A percentile compares a stretch with the other conserved stretches of the same genome.
phyloP scores from a whole-genome alignment of 53 echinoderm and acorn worm species.

The Pentamera pediparva region DNA sequence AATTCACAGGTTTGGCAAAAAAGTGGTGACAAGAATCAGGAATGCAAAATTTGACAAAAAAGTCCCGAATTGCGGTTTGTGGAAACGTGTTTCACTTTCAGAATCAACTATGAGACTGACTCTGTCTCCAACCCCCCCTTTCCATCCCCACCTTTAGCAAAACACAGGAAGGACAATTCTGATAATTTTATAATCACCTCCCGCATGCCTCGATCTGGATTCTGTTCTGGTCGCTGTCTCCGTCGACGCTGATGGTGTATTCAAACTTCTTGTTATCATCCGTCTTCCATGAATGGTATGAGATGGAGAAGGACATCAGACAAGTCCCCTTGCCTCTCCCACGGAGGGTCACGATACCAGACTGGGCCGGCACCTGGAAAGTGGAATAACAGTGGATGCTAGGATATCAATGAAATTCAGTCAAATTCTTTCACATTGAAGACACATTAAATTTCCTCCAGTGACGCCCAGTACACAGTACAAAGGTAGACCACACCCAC shows the following conservation, averaged over 20 bases:
- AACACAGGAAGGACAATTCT: not conserved
- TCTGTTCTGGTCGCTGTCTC: not conserved
- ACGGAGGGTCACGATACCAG: not conserved
- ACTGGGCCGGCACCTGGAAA: slow-evolving; percentile 12
- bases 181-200: not conserved
- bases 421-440: too few relatives aligned
- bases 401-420: too few relatives aligned
- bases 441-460: too few relatives aligned
- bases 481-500: too few relatives aligned
- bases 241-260: not conserved
- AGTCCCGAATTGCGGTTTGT: too few relatives aligned
- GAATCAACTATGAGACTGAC: not conserved
- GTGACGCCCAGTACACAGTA: too few relatives aligned
- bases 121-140: not conserved
- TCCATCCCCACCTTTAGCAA: not conserved
- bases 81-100: not conserved
- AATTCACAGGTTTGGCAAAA: too few relatives aligned
- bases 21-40: too few relatives aligned
- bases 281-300: not conserved
- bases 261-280: not conserved
- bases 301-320: not conserved
- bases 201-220: slow-evolving; percentile 13
- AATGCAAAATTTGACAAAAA: too few relatives aligned
- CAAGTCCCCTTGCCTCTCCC: slow-evolving; percentile 15
- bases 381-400: not conserved